Evolutionary conservation across 2,113 vertebrate species (phyloP).

Genomic region (Gavia stellata): DNA sequence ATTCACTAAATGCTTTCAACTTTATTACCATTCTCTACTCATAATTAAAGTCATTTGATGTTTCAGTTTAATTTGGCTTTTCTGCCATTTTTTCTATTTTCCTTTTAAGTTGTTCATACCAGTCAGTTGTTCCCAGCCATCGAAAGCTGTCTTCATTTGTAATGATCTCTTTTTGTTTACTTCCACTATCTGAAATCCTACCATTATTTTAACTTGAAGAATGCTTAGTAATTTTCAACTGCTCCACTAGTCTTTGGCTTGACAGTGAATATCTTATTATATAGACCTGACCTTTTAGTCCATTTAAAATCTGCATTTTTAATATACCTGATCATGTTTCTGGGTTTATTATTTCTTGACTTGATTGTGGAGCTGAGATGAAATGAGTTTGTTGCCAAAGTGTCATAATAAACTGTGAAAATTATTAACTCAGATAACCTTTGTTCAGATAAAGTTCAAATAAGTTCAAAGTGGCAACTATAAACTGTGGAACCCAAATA

Average conservation of each 20-base stretch:
- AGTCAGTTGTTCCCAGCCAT: background rate
- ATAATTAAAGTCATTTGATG: background rate
- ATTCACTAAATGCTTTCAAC: background rate
- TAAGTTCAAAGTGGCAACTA: background rate
- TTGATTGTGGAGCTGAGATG: background rate
- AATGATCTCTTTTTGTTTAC: background rate
- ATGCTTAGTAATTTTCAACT: background rate
- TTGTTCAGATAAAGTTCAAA: background rate
- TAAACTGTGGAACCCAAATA: background rate
- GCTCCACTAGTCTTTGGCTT: background rate
- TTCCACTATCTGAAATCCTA: background rate
- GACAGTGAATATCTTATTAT: background rate
- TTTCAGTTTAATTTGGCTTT: background rate
- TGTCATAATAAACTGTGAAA: background rate
- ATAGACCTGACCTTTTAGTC: background rate
- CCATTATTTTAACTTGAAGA: background rate
- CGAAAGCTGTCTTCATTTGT: background rate
- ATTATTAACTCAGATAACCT: background rate
- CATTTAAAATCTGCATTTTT: background rate
- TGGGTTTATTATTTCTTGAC: background rate
- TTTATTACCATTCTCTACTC: background rate
- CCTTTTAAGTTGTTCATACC: background rate
- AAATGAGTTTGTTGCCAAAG: background rate
- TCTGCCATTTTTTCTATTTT: background rate
- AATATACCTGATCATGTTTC: background rate